Evolutionary conservation across 2,888 invertebrate species (phyloP).

Genomic region (Sclerodermus sp.): DNA sequence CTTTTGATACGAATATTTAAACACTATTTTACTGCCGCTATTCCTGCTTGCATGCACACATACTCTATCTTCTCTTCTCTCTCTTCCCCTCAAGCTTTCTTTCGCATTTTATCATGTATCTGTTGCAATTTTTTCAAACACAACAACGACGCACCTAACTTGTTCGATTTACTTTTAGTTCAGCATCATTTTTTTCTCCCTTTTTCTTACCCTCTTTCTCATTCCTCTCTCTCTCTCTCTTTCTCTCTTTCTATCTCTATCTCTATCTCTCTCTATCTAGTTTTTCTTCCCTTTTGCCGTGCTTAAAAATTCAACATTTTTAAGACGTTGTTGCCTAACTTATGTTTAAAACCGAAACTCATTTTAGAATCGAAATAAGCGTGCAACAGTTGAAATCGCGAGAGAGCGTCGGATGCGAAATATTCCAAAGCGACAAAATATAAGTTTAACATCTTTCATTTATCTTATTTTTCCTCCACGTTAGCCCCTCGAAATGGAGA

Average conservation of each 20-base stretch:
- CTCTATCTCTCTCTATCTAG: conserved; percentile 35
- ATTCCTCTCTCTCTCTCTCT: conserved; percentile 32
- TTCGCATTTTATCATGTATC: conserved; percentile 4
- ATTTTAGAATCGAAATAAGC: conserved; percentile 41
- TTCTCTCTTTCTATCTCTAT: conserved; percentile 8
- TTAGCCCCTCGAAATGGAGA: too few relatives aligned
- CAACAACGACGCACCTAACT: conserved; percentile 43
- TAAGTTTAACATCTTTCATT: neutral
- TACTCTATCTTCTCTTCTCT: neutral
- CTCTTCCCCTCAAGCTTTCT: conserved; percentile 3
- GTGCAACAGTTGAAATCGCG: conserved; percentile 20
- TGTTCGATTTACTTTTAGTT: too few relatives aligned
- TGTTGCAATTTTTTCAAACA: conserved; percentile 24
- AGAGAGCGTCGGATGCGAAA: neutral
- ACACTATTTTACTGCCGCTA: conserved; percentile 46
- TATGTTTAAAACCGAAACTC: conserved; percentile 38
- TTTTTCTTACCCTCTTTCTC: conserved; percentile 11
- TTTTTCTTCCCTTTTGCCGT: conserved; percentile 38
- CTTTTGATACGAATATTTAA: conserved; percentile 57
- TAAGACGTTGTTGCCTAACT: conserved; percentile 58
- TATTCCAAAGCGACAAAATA: neutral
- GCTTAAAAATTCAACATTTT: conserved; percentile 55
- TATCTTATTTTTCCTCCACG: too few relatives aligned
- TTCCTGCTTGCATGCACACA: conserved; percentile 12
- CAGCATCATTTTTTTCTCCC: conserved; percentile 19